Evolutionary conservation across 2,888 invertebrate species (phyloP), one percentile per base, ranked within the genome.

Genomic region (Yponomeuta evonymella): DNA sequence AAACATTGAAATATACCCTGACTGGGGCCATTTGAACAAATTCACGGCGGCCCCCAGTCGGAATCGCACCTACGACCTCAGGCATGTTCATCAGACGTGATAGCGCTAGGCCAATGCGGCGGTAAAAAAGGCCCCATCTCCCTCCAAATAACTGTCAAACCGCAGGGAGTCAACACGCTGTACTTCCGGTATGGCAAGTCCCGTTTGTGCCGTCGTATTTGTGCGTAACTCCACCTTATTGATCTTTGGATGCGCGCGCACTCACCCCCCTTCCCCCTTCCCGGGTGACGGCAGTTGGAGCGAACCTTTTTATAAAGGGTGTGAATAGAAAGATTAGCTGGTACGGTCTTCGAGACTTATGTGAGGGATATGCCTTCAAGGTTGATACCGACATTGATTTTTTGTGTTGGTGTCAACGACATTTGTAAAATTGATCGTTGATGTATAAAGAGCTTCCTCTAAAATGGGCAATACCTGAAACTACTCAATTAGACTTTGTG

Each of bases 181-280:
- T 51, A 68, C 48, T 51, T 51, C 30, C 68, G 2, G n/a, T 67
- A 15, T 9, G 8, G 36, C 29, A 43, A n/a, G 10, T n/a, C 67
- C 51, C 51, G 51, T 58, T 67, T 43, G 67, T 68, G 68, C 9
- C 69, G 15, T 23, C 69, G 65, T 70, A 87, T 90, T 89, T 88
- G 90, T 89, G 90, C 90, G 90, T 90, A 87, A 83, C 89, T 82
- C 83, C 79, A 82, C 81, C 83, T 87, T 91, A 91, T 92, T 87
- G 91, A 92, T 92, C 90, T 90, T 62, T 89, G 79, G 83, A 74
- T 90, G 91, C 90, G 91, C 91, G 91, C 91, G 91, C 91, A 90
- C 79, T 74, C 75, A 72, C 72, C 75, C 77, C 79, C 81, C 79
- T 76, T 77, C 75, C 71, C 72, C 51, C 43, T 8, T 72, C 70